A percentile compares a stretch with the other conserved stretches of the same genome.
These are phyloP conservation scores for Melanerpes formicivorus DNA, from an alignment of 2,113 vertebrate species.

Conservation along the genomic window DNA sequence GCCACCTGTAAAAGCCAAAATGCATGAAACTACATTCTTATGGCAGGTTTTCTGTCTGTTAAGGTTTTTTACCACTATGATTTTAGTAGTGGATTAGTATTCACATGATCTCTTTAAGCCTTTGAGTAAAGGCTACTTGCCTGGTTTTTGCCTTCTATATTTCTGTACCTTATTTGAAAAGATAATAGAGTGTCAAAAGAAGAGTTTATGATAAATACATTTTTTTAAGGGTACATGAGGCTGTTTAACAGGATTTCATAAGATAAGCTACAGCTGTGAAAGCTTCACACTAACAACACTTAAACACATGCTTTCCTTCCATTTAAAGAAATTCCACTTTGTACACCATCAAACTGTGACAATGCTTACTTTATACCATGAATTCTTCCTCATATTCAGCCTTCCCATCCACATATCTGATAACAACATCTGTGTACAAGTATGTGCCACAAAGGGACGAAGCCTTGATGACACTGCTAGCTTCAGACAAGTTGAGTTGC, in stretches of 20 bases:
- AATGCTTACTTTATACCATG: slow-evolving; percentile 96
- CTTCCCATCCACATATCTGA: slow-evolving; percentile 99
- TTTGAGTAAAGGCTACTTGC: slow-evolving; percentile 72
- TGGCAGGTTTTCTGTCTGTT: slow-evolving; percentile 43
- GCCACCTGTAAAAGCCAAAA: slow-evolving; percentile 52
- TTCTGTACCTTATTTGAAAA: slow-evolving; percentile 78
- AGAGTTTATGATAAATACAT: slow-evolving; percentile 57
- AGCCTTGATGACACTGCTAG: slow-evolving; percentile 95
- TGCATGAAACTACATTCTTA: slow-evolving; percentile 29
- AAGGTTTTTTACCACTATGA: slow-evolving; percentile 48
- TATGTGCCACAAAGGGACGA: slow-evolving; percentile 94
- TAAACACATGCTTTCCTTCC: neutral
- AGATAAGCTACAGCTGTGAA: neutral
- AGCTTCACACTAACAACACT: neutral
- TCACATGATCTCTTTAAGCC: slow-evolving; percentile 63
- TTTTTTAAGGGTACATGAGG: slow-evolving; percentile 31
- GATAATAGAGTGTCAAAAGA: slow-evolving; percentile 71
- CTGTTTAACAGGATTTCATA: slow-evolving; percentile 52
- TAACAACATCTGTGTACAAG: slow-evolving; percentile 96
- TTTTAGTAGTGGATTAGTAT: slow-evolving; percentile 75
- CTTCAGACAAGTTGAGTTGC: slow-evolving; percentile 97
- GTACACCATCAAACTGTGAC: neutral
- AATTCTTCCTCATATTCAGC: slow-evolving; percentile 99
- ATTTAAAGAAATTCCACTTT: neutral
- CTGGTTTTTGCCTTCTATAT: slow-evolving; percentile 73